Evolutionary conservation across 2,113 vertebrate genomes (phyloP).

Genomic region (Suricata suricatta): DNA sequence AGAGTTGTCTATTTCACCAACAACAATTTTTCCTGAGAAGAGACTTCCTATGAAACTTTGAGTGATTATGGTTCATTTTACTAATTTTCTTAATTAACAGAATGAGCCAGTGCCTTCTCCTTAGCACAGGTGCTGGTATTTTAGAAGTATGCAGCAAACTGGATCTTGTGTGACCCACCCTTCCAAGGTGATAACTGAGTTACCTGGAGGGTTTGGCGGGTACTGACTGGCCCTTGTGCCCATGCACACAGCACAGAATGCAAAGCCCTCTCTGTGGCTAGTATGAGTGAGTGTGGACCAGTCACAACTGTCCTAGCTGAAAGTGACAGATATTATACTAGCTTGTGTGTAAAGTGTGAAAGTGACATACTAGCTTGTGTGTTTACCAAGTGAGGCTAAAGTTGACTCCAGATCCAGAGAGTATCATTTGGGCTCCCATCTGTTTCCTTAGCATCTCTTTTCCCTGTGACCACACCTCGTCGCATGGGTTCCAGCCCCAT

Average conservation of each 20-base stretch:
- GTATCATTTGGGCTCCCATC: neutral
- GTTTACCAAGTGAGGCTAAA: neutral
- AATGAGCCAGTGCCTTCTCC: neutral
- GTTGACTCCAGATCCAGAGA: too few relatives aligned
- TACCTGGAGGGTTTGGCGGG: neutral
- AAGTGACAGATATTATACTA: neutral
- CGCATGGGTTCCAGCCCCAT: neutral
- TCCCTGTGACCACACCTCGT: neutral
- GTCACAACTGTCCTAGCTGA: neutral
- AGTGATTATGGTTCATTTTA: constrained; percentile 7
- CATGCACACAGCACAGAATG: neutral
- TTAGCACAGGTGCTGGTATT: neutral
- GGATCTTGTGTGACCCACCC: neutral
- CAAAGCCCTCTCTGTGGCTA: neutral
- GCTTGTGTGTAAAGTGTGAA: too few relatives aligned
- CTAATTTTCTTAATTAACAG: neutral
- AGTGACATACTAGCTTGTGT: too few relatives aligned
- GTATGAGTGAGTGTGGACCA: neutral
- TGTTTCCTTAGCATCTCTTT: neutral
- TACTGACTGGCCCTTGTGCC: neutral
- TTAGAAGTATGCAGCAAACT: neutral
- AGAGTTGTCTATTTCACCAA: neutral
- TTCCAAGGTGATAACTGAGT: neutral
- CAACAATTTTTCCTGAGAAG: neutral
- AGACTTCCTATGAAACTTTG: neutral